Base-by-base conservation (phyloP, 2,888 invertebrate species). In the Troides aeacus region DNA sequence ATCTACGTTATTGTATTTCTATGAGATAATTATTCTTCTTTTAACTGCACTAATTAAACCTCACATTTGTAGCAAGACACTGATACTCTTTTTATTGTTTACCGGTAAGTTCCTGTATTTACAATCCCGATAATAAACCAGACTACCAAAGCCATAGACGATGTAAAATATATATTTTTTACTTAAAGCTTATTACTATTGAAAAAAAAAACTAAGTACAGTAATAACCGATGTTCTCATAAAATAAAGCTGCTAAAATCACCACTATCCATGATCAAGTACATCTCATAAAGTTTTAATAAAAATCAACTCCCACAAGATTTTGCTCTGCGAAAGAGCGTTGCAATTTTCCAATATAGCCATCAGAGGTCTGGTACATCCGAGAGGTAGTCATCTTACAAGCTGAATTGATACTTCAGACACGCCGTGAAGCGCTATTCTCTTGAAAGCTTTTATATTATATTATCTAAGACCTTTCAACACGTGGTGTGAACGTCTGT, bases 371-470 rank as follows among this genome's bases (percentile, higher is more conserved):
- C 82, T 83, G 80, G 78, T 81, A 81, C 81, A 87, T 84, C 82
- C 83, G 84, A 84, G 81, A 85, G 86, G 87, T 87, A 87, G 89
- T 89, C 81, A 83, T 85, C 84, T 90, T 88, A 90, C 90, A 90
- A 89, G 87, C 84, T 87, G 89, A 90, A 91, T 90, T 91, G 90
- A 90, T 91, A 90, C 90, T 92, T 90, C 88, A 92, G 90, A 90
- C 90, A 84, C 84, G 83, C 84, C 78, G 84, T 84, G 83, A 84
- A 87, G 85, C 86, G 87, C 87, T 87, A 88, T 90, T 90, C 89
- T 90, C 86, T 90, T 91, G 90, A 92, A 91, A 92, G 92, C 89
- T 92, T 91, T 90, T 90, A 89, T 91, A 91, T 92, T 90, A 90
- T 90, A 92, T 92, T 92, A 92, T 90, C 89, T 86, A 86, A 88